phyloP scores from a whole-genome alignment of 53 echinoderm and acorn worm genomes.

The Echinarachnius parma region DNA sequence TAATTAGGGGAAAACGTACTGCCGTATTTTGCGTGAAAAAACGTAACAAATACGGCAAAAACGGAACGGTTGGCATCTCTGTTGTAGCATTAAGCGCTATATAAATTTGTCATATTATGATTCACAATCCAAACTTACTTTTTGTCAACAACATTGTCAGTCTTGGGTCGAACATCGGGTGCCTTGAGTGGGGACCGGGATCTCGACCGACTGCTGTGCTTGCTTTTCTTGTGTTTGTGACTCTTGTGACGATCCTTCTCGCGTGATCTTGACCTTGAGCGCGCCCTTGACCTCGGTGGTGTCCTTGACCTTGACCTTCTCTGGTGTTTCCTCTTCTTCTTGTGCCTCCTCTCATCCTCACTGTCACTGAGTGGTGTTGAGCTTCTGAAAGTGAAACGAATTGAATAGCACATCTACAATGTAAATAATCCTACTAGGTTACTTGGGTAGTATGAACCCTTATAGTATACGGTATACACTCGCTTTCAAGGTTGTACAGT shows the following conservation, averaged over 20 bases:
- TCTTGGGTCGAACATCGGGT: slow-evolving; percentile 9
- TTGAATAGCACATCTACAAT: slow-evolving; percentile 16
- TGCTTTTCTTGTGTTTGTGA: slow-evolving; percentile 39
- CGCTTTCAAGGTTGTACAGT: too few relatives aligned
- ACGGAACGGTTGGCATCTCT: too few relatives aligned
- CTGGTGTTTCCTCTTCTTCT: slow-evolving; percentile 12
- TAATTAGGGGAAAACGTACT: too few relatives aligned
- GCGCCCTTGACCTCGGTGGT: slow-evolving; percentile 32
- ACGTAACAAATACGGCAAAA: too few relatives aligned
- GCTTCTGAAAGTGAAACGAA: slow-evolving; percentile 10
- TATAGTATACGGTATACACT: too few relatives aligned
- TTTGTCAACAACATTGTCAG: slow-evolving; percentile 42
- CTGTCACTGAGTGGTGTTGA: slow-evolving; percentile 28
- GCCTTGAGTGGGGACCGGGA: slow-evolving; percentile 12
- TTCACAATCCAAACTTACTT: slow-evolving; percentile 24
- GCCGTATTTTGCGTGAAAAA: too few relatives aligned
- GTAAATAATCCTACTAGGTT: too few relatives aligned
- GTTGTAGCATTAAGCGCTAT: too few relatives aligned
- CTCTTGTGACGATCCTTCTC: slow-evolving; percentile 9
- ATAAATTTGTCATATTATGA: neutral
- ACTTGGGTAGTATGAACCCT: too few relatives aligned
- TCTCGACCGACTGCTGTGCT: slow-evolving; percentile 27
- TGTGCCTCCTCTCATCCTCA: slow-evolving; percentile 10
- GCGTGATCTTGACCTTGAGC: slow-evolving; percentile 23
- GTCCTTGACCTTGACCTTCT: slow-evolving; percentile 25